phyloP scores from a whole-genome alignment of 2,888 invertebrate species.

The Nephrotoma appendiculata region DNA sequence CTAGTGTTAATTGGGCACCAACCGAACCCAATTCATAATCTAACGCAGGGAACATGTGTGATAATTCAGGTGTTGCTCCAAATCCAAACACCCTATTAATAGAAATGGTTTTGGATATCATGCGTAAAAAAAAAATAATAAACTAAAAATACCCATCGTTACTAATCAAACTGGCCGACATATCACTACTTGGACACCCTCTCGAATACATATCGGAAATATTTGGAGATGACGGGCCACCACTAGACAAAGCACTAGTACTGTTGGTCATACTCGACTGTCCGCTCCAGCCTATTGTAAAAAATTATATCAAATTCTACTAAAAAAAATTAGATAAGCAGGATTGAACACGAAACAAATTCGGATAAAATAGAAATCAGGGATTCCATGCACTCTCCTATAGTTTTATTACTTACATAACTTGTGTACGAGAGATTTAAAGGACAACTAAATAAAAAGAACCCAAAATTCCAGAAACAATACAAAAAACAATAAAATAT shows the following conservation, averaged over 20 bases:
- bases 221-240: conserved; percentile 69
- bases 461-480: background rate
- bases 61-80: conserved; percentile 29
- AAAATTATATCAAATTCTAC: background rate
- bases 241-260: conserved; percentile 50
- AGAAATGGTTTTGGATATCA: conserved; percentile 10
- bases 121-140: conserved; percentile 7
- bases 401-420: background rate
- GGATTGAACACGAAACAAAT: background rate
- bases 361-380: background rate
- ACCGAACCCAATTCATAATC: conserved; percentile 39
- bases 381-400: background rate
- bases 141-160: conserved; percentile 38
- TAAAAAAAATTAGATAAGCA: background rate
- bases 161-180: conserved; percentile 47
- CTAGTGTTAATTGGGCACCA: conserved; percentile 34
- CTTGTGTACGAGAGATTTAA: background rate
- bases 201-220: conserved; percentile 40
- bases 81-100: conserved; percentile 15
- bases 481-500: background rate
- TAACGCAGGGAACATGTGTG: conserved; percentile 40
- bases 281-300: conserved; percentile 57
- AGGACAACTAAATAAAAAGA: background rate
- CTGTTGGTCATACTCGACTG: conserved; percentile 59
- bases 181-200: conserved; percentile 39